Evolutionary conservation across 2,888 invertebrate genomes (phyloP).

Genomic region (Hesperia comma): DNA sequence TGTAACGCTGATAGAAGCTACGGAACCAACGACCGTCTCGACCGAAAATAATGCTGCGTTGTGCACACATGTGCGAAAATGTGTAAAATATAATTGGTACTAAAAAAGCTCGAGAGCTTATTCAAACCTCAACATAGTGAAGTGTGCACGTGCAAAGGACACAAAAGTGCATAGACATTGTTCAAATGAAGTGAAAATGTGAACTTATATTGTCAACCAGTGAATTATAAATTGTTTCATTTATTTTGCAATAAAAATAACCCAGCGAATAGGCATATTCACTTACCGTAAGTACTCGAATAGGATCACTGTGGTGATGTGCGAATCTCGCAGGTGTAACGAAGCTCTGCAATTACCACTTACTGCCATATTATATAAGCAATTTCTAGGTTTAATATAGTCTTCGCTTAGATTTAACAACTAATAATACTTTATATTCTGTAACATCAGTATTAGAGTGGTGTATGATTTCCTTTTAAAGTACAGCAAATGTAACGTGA

Average conservation of each 20-base stretch:
- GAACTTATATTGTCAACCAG: conserved; percentile 44
- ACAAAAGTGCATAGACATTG: conserved; percentile 24
- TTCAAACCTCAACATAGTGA: conserved; percentile 9
- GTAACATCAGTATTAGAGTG: conserved; percentile 81
- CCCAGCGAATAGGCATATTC: conserved; percentile 78
- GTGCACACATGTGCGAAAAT: background rate
- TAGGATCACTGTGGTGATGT: conserved; percentile 59
- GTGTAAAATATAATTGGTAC: background rate
- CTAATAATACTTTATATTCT: conserved; percentile 67
- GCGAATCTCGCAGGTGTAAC: conserved; percentile 72
- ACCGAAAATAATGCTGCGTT: background rate
- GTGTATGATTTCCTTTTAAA: conserved; percentile 74
- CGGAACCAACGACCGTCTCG: conserved; percentile 14
- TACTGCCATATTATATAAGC: conserved; percentile 82
- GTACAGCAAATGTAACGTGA: conserved; percentile 61
- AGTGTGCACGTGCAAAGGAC: conserved; percentile 22
- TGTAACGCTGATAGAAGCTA: conserved; percentile 18
- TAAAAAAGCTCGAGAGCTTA: conserved; percentile 1
- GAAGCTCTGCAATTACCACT: conserved; percentile 62
- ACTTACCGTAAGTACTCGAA: conserved; percentile 66
- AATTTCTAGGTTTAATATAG: conserved; percentile 70
- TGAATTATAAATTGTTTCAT: conserved; percentile 54
- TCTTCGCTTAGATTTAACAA: conserved; percentile 74
- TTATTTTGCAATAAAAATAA: conserved; percentile 57
- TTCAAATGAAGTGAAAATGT: conserved; percentile 31